Base-by-base conservation (phyloP, 2,113 vertebrate genomes). In the Brachionichthys hirsutus region DNA sequence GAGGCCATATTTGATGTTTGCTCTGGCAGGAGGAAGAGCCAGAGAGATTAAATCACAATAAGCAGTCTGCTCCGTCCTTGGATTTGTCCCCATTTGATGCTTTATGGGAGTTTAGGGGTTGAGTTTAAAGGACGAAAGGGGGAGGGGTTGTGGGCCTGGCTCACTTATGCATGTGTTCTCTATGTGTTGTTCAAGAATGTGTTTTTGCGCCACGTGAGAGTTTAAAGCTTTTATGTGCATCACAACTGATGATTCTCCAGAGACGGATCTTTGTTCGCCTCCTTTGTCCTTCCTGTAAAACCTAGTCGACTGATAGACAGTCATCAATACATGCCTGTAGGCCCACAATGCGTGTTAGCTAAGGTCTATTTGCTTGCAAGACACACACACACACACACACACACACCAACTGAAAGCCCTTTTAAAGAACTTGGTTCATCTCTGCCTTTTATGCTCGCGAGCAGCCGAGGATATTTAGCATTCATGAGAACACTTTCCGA, bases 21-120 rank as follows among this genome's bases (percentile, higher is more conserved):
- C 67, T 83, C 77, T 78, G 22, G 67, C 58, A 56, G 71, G 45
- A 34, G 75, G 64, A 62, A 64, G 74, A 75, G 44, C 45, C 62
- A 65, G 67, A 68, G 78, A 90, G 87, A 87, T 86, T 83, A 86
- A 84, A 89, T 89, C 88, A 88, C 86, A 85, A 85, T 86, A 77
- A 84, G 72, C 77, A 71, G 63, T 73, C 64, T 9, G 70, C 82
- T 75, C 65, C 42, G 85, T 87, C 88, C 88, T 89, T 89, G 87
- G 79, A 72, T 76, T 61, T 55, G 76, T 84, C 77, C 76, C 75
- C 68, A 82, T 77, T 78, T 47, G 41, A 78, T 70, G 75, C 76
- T 77, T 87, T 81, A 61, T 67, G 58, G 59, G 78, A 81, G 80
- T 86, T 84, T 81, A 83, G 78, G 77, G 80, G 78, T 81, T 40